Conservation (phyloP, 2,797 vertebrate genomes). For the Rhinogobio ventralis region DNA sequence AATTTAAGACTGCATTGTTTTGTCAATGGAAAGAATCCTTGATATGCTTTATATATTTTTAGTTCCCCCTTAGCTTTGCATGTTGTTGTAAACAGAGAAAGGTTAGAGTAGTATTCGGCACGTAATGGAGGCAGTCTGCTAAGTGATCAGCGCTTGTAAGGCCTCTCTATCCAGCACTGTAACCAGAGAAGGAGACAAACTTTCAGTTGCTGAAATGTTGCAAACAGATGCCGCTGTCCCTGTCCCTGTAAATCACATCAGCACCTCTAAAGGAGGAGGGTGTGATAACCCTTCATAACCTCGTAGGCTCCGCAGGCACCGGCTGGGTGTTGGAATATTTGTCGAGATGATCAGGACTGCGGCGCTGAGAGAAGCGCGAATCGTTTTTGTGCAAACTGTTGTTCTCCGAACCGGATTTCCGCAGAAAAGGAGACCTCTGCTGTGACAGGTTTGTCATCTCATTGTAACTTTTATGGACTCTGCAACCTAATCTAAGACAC, state of each 20-base stretch:
- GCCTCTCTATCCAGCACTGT: slow-evolving; percentile 47
- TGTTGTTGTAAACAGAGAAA: slow-evolving; percentile 73
- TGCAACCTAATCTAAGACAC: slow-evolving; percentile 33
- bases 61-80: slow-evolving; percentile 76
- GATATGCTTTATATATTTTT: slow-evolving; percentile 74
- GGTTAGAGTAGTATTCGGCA: slow-evolving; percentile 57
- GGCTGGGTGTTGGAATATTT: slow-evolving; percentile 49
- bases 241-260: slow-evolving; percentile 66
- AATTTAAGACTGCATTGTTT: slow-evolving; percentile 56
- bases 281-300: slow-evolving; percentile 50
- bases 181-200: slow-evolving; percentile 59
- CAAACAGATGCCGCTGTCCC: slow-evolving; percentile 51
- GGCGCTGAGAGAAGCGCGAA: slow-evolving; percentile 37
- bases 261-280: slow-evolving; percentile 34
- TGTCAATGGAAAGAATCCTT: slow-evolving; percentile 67
- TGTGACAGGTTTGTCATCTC: slow-evolving; percentile 24
- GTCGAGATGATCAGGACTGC: slow-evolving; percentile 27
- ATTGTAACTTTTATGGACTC: slow-evolving; percentile 32
- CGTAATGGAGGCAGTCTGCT: slow-evolving; percentile 47
- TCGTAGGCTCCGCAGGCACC: slow-evolving; percentile 27
- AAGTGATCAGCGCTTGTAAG: slow-evolving; percentile 52
- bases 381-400: slow-evolving; percentile 50
- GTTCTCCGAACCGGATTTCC: slow-evolving; percentile 57
- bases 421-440: slow-evolving; percentile 30
- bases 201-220: slow-evolving; percentile 53